Percentiles rank a stretch among this genome's conserved stretches.
phyloP scores from a whole-genome alignment of 2,113 vertebrate genomes.

The Eclectus roratus region DNA sequence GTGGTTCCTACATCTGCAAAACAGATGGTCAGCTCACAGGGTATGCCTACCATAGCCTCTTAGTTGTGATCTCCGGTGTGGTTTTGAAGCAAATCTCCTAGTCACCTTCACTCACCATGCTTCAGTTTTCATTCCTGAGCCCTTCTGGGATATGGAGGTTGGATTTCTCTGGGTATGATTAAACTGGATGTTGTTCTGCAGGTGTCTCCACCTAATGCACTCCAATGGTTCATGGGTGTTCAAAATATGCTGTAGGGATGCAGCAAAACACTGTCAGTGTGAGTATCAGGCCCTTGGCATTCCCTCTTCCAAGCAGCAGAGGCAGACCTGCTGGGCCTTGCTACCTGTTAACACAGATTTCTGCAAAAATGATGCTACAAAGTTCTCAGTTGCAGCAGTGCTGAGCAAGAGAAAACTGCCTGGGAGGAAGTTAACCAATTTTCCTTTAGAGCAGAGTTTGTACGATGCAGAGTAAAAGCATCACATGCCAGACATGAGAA shows the following conservation, averaged over 20 bases:
- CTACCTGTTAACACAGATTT: not conserved
- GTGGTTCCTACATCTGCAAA: not conserved
- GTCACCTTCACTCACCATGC: accelerated
- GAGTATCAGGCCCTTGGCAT: not conserved
- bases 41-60: not conserved
- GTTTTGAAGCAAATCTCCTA: not conserved
- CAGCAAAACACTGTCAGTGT: not conserved
- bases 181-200: not conserved
- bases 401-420: not conserved
- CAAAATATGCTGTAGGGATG: not conserved
- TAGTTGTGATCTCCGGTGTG: not conserved
- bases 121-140: not conserved
- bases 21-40: not conserved
- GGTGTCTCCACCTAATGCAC: not conserved
- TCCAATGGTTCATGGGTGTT: not conserved
- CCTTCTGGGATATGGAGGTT: not conserved
- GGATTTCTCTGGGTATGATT: not conserved
- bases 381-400: not conserved
- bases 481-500: not conserved
- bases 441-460: not conserved
- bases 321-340: not conserved
- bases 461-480: not conserved
- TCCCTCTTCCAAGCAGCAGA: not conserved
- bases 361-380: not conserved
- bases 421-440: not conserved